Percentiles rank a stretch among this genome's conserved stretches.
These are phyloP conservation scores for Orycteropus afer DNA, from an alignment of 2,113 vertebrate species.

Conservation along the genomic window DNA sequence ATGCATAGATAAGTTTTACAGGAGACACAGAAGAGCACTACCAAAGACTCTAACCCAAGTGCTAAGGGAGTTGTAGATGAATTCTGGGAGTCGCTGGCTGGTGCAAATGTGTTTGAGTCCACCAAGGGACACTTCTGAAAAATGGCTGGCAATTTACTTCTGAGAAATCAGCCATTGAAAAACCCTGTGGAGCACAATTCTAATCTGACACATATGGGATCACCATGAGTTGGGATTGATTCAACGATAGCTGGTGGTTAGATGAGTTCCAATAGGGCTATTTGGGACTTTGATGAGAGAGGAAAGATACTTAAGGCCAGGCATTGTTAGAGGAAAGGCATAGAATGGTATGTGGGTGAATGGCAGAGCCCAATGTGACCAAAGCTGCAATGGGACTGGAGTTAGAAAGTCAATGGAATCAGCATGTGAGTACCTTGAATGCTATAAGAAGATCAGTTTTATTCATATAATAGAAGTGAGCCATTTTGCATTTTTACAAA, in stretches of 20 bases:
- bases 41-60: background rate
- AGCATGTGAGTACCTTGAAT: background rate
- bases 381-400: background rate
- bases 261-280: background rate
- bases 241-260: background rate
- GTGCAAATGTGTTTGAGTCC: background rate
- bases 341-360: background rate
- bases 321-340: background rate
- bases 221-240: background rate
- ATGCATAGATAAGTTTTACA: background rate
- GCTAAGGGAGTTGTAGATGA: background rate
- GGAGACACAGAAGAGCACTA: background rate
- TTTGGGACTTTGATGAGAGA: too few relatives aligned
- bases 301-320: background rate
- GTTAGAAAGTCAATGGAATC: background rate
- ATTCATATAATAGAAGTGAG: background rate
- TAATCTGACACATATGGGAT: background rate
- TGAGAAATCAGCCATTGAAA: background rate
- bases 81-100: background rate
- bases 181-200: background rate
- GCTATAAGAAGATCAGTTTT: background rate
- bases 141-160: background rate
- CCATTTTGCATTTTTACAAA: background rate
- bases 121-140: background rate
- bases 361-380: rapidly evolving